Evolutionary conservation across 2,888 invertebrate genomes (phyloP).

Genomic region (Ischnura elegans): DNA sequence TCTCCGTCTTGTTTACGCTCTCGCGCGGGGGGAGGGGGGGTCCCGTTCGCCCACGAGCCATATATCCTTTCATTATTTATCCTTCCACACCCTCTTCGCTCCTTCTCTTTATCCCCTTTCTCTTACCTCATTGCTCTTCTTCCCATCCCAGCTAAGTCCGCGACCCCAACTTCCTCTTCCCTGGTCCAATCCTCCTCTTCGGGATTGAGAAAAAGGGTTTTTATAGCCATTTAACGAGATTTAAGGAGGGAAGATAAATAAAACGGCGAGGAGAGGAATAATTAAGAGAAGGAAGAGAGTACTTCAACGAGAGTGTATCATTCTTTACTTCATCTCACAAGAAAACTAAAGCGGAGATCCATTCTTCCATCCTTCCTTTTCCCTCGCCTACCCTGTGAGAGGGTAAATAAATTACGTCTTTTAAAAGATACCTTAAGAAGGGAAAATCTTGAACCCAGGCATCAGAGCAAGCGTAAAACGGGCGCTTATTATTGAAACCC

Average conservation of each 20-base stretch:
- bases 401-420: neutral
- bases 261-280: neutral
- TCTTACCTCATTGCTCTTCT: neutral
- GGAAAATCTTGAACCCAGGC: neutral
- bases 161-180: neutral
- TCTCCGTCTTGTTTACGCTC: no score
- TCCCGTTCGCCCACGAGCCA: no score
- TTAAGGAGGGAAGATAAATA: neutral
- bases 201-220: neutral
- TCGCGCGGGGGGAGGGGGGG: no score
- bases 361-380: neutral
- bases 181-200: neutral
- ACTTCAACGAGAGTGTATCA: neutral
- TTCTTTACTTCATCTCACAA: neutral
- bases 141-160: no score
- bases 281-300: neutral
- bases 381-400: neutral
- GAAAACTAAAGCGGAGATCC: conserved; percentile 1
- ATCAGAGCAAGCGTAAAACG: neutral
- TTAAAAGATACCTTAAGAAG: neutral
- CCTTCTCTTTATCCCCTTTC: no score
- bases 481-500: neutral
- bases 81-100: no score
- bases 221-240: conserved; percentile 13
- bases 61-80: no score